A percentile compares a stretch with the other conserved stretches of the same genome.
Conservation (phyloP, 2,797 vertebrate species). For the Sciaenops ocellatus region DNA sequence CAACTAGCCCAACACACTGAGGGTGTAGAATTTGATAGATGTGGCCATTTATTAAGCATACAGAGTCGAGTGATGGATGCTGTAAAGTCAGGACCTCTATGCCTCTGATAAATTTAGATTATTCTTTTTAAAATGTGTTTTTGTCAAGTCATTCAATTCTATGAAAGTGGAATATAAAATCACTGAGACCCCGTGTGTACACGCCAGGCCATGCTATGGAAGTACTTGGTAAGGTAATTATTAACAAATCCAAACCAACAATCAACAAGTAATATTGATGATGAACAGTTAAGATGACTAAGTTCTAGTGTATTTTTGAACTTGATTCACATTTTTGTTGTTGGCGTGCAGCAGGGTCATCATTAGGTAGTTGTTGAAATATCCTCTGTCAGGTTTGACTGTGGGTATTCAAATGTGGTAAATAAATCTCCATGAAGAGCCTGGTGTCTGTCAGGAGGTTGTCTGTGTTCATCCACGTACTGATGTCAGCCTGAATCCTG, state of each 20-base stretch:
- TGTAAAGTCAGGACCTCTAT: background rate
- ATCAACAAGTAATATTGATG: background rate
- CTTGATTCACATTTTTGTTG: background rate
- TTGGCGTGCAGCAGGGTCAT: background rate
- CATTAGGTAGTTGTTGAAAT: no score
- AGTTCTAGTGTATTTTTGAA: background rate
- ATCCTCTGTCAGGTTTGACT: slow-evolving; percentile 12
- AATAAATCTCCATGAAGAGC: background rate
- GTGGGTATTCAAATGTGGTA: slow-evolving; percentile 40
- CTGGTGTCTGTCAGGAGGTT: background rate
- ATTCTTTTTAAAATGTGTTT: background rate
- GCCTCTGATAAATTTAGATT: no score
- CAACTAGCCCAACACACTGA: background rate
- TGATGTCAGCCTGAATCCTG: background rate
- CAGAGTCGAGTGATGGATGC: background rate
- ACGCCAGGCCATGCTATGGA: no score
- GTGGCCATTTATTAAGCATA: background rate
- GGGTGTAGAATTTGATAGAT: background rate
- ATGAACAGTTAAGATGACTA: background rate
- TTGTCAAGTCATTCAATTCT: background rate
- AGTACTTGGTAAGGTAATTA: background rate
- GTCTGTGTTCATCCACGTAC: background rate
- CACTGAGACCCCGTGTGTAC: background rate
- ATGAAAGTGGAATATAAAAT: background rate
- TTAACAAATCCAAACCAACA: background rate